These are phyloP conservation scores for Arrhopalites spinosus DNA, from an alignment of 2,888 invertebrate genomes.

Conservation along the genomic window DNA sequence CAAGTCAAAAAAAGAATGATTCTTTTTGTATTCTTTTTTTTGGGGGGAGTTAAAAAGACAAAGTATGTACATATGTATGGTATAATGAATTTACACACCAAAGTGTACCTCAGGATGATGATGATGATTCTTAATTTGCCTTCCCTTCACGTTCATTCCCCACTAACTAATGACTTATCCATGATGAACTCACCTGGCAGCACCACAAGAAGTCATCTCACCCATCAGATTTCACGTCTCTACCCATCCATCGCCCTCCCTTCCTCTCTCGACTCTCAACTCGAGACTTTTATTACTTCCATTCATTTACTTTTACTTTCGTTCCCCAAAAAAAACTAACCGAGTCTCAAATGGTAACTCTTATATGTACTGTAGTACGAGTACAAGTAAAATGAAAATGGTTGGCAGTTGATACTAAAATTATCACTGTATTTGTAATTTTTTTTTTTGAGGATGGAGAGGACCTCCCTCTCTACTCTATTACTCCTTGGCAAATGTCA, in stretches of 20 bases:
- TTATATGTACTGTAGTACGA: too few species aligned
- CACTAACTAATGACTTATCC: conserved; percentile 30
- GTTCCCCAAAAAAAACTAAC: not conserved
- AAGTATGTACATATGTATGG: not conserved
- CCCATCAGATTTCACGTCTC: conserved; percentile 28
- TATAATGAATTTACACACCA: too few species aligned
- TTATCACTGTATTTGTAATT: conserved; percentile 6
- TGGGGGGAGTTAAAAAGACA: conserved; percentile 15
- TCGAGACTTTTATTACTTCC: not conserved
- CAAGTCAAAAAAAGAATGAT: too few species aligned
- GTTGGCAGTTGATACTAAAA: conserved; percentile 19
- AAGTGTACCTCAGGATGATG: too few species aligned
- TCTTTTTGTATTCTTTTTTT: too few species aligned
- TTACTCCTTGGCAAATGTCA: conserved; percentile 11
- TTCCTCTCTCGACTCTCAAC: not conserved
- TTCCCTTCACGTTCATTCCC: conserved; percentile 10
- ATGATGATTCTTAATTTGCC: conserved; percentile 37
- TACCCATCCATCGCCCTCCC: conserved; percentile 15
- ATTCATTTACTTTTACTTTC: conserved; percentile 7
- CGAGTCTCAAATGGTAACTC: too few species aligned
- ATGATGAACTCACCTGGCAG: conserved; percentile 29
- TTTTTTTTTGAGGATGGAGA: too few species aligned
- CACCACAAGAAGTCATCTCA: conserved; percentile 20
- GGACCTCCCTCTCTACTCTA: too few species aligned
- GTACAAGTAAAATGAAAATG: too few species aligned